phyloP scores from a whole-genome alignment of 2,888 invertebrate species.

The Therioaphis trifolii region DNA sequence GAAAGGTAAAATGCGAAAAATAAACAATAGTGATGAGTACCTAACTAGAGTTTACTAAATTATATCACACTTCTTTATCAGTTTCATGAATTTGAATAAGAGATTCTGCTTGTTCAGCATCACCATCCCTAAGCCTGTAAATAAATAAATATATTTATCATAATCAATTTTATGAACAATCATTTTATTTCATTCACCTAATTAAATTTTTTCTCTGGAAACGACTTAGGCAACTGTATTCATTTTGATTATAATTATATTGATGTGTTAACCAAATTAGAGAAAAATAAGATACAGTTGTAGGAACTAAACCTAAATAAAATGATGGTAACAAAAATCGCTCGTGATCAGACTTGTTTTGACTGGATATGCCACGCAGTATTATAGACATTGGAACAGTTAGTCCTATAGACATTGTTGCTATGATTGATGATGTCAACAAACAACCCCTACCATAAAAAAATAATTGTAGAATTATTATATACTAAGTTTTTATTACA shows the following conservation, averaged over 20 bases:
- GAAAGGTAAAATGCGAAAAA: slow-evolving; percentile 23
- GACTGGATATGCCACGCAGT: slow-evolving; percentile 37
- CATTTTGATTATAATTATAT: slow-evolving; percentile 57
- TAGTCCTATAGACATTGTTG: slow-evolving; percentile 85
- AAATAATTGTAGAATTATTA: slow-evolving; percentile 11
- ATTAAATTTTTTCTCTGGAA: slow-evolving; percentile 54
- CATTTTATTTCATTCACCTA: slow-evolving; percentile 36
- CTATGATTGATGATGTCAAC: slow-evolving; percentile 89
- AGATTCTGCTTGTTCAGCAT: slow-evolving; percentile 78
- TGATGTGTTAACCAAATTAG: slow-evolving; percentile 55
- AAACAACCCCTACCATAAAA: slow-evolving; percentile 84
- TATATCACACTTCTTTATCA: slow-evolving; percentile 72
- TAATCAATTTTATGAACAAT: slow-evolving; percentile 14
- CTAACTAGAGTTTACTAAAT: slow-evolving; percentile 38
- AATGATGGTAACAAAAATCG: slow-evolving; percentile 73
- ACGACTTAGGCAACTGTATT: slow-evolving; percentile 43
- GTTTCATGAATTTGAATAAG: slow-evolving; percentile 74
- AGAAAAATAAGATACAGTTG: slow-evolving; percentile 45
- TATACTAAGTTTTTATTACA: background rate
- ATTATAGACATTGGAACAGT: slow-evolving; percentile 81
- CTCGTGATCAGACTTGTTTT: slow-evolving; percentile 69
- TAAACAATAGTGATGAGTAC: slow-evolving; percentile 1
- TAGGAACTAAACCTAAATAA: slow-evolving; percentile 62
- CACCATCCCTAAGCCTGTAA: slow-evolving; percentile 73
- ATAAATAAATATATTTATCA: slow-evolving; percentile 63